Percentiles rank a stretch among this genome's conserved stretches.
phyloP scores from a whole-genome alignment of 2,797 vertebrate species.

The Dicrostonyx torquatus region DNA sequence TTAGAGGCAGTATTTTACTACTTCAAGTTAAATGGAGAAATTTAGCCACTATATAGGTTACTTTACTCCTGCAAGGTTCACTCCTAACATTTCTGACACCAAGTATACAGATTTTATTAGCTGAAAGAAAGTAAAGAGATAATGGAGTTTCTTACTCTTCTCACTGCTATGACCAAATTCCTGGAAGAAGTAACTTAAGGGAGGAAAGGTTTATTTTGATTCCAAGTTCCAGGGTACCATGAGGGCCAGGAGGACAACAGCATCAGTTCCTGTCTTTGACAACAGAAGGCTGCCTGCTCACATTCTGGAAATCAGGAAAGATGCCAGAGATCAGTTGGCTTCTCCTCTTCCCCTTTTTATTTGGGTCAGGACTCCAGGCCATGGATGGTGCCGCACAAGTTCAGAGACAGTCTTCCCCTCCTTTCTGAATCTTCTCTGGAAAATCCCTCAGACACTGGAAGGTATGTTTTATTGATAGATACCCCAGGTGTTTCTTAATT shows the following conservation, averaged over 20 bases:
- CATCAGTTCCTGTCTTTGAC: neutral
- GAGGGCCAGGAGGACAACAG: neutral
- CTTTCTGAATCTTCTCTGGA: neutral
- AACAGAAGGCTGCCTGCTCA: neutral
- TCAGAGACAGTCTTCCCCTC: neutral
- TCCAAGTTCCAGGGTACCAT: neutral
- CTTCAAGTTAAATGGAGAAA: neutral
- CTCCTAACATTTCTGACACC: neutral
- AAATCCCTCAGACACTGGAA: neutral
- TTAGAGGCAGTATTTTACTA: neutral
- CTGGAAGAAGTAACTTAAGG: neutral
- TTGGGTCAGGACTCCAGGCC: neutral
- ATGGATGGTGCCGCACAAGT: neutral
- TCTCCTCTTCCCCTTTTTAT: neutral
- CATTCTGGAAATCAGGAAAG: neutral
- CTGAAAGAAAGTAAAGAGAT: neutral
- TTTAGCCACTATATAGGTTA: neutral
- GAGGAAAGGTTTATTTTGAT: neutral
- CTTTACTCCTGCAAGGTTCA: neutral
- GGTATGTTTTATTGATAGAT: neutral
- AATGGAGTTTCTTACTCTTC: neutral
- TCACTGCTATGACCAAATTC: too few species aligned
- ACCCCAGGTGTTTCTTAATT: neutral
- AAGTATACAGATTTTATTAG: neutral
- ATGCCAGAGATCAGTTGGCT: neutral